Evolutionary conservation across 2,888 invertebrate genomes (phyloP), one percentile per base, ranked within the genome.

Genomic region (Mimachlamys varia): DNA sequence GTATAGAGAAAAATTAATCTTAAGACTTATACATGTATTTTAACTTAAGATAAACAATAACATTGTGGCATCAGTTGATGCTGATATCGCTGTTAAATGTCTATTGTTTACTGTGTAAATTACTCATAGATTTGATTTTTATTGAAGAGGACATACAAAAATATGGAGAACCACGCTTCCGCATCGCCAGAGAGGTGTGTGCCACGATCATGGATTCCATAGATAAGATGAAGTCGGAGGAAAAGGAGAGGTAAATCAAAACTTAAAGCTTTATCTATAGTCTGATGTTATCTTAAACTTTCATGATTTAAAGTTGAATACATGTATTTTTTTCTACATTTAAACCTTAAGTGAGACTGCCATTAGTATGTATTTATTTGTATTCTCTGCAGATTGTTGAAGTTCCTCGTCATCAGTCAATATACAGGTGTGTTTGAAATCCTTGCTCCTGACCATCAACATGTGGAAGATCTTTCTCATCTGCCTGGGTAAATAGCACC

Each of bases 351-450:
- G 7, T 58, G 58, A 58, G n/a, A 58, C 58, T 58, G 22, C 19
- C 19, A 58, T 4, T 10, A 22, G 7, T 58, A 58, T n/a, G n/a
- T 58, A 22, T 58, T 0, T 4, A 22, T 58, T 88, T 88, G 38
- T 88, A 38, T 88, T 33, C 33, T 49, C 93, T 92, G 38, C 93
- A 96, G 95, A 89, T 92, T 96, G 53, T 91, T 96, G 58, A 90
- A 93, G 89, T 96, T 96, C 93, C 92, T 96, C 89, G 94, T 94
- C 12, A 90, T 91, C 12, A 95, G 95, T 89, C 91, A 94, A 88
- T 96, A 95, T 90, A 97, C 97, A 13, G 96, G 95, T 22, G 96
- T 97, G 19, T 96, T 96, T 95, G 97, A 97, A 93, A 96, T 97
- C 88, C 94, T 97, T 12, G 96, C 96, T 53, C 97, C 97, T 15